These are phyloP conservation scores for Horisme vitalbata DNA, from an alignment of 2,888 invertebrate genomes.

Conservation along the genomic window DNA sequence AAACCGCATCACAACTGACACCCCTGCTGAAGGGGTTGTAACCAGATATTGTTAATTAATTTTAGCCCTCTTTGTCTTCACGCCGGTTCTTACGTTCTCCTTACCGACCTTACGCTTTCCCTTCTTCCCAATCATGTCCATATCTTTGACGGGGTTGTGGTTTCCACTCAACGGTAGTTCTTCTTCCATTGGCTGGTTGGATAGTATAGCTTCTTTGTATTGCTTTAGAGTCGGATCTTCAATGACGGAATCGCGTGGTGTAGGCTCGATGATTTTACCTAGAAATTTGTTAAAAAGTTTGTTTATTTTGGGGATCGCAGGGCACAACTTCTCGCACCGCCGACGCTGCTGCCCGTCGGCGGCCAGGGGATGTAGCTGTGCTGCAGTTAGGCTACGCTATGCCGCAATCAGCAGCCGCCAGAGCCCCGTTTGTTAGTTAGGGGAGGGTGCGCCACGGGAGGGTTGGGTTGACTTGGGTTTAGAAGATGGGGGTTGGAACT, in stretches of 20 bases:
- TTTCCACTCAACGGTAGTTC: constrained; percentile 46
- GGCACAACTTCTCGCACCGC: no score
- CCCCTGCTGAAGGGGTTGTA: no score
- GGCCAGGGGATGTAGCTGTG: no score
- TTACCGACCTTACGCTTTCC: constrained; percentile 45
- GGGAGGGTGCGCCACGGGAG: no score
- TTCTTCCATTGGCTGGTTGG: constrained; percentile 37
- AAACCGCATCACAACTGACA: no score
- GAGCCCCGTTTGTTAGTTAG: no score
- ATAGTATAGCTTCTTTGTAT: constrained; percentile 51
- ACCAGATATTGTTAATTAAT: no score
- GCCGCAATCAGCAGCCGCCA: no score
- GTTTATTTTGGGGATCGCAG: neutral
- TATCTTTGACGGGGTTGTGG: constrained; percentile 46
- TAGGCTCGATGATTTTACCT: constrained; percentile 41
- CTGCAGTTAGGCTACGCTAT: no score
- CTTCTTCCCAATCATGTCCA: constrained; percentile 40
- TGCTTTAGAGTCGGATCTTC: constrained; percentile 50
- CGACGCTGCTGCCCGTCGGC: no score
- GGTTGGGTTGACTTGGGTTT: no score
- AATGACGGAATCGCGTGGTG: constrained; percentile 11
- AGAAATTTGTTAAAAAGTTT: neutral
- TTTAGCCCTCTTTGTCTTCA: constrained; percentile 6
- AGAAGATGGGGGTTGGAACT: no score
- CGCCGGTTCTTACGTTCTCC: constrained; percentile 6